Conservation (phyloP, 1,140 invertebrate species). For the Lasioglossum albipes region DNA sequence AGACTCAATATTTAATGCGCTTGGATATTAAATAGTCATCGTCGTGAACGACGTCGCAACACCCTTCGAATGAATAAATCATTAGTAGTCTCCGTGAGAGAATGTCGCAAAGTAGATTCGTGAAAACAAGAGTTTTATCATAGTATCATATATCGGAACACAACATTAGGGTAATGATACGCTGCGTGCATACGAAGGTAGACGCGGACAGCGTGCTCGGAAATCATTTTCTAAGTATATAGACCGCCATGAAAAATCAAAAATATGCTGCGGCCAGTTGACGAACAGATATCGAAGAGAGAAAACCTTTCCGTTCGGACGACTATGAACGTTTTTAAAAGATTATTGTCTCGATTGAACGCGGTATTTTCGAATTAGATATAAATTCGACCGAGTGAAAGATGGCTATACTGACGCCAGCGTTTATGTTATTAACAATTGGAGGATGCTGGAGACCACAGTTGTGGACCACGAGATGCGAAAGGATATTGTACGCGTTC, state of each 20-base stretch:
- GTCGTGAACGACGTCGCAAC: not conserved
- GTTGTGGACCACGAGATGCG: not conserved
- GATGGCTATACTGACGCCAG: conserved; percentile 36
- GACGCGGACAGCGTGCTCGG: not conserved
- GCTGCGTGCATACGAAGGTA: not conserved
- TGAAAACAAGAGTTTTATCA: conserved; percentile 13
- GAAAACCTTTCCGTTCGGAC: too few relatives aligned
- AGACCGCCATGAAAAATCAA: not conserved
- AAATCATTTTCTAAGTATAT: not conserved
- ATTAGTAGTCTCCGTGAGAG: not conserved
- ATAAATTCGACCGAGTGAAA: not conserved
- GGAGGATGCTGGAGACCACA: conserved; percentile 52
- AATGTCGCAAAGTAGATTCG: not conserved
- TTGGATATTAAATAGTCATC: not conserved
- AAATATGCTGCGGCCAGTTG: too few relatives aligned
- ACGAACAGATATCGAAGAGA: too few relatives aligned
- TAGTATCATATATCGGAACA: not conserved
- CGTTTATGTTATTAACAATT: conserved; percentile 45
- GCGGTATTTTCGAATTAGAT: too few relatives aligned
- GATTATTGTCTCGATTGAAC: too few relatives aligned
- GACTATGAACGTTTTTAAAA: too few relatives aligned
- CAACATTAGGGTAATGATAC: conserved; percentile 32
- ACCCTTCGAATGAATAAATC: not conserved
- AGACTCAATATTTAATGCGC: not conserved
- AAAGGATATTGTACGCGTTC: not conserved